phyloP scores from a whole-genome alignment of 2,888 invertebrate species.

The Zonitis immaculata region DNA sequence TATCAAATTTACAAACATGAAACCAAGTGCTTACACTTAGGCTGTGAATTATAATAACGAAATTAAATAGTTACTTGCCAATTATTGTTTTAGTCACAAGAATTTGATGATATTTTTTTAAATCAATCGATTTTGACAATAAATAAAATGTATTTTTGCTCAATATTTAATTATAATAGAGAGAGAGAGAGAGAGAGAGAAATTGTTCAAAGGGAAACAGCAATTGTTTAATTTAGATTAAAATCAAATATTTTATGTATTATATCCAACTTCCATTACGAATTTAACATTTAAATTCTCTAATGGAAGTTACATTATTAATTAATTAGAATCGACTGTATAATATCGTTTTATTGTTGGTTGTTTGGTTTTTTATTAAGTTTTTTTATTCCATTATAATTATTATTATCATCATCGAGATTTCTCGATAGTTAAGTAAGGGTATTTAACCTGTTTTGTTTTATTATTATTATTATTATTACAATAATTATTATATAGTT shows the following conservation, averaged over 20 bases:
- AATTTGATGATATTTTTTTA: neutral
- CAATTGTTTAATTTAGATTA: slow-evolving; percentile 2
- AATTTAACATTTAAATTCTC: slow-evolving; percentile 20
- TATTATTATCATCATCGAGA: slow-evolving; percentile 12
- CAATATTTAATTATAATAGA: slow-evolving; percentile 16
- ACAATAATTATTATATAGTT: slow-evolving; percentile 8
- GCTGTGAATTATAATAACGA: slow-evolving; percentile 6
- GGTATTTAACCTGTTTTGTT: slow-evolving; percentile 20
- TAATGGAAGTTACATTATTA: slow-evolving; percentile 1
- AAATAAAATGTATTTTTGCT: slow-evolving; percentile 18
- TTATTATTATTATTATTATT: slow-evolving; percentile 3
- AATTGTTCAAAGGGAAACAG: too few species aligned
- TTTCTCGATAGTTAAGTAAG: slow-evolving; percentile 16
- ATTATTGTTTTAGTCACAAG: neutral
- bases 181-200: too few species aligned
- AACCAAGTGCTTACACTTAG: slow-evolving; percentile 8
- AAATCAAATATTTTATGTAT: neutral
- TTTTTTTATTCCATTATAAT: neutral
- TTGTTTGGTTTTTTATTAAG: slow-evolving; percentile 10
- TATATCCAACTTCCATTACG: neutral
- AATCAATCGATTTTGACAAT: slow-evolving; percentile 7
- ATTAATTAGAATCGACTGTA: neutral
- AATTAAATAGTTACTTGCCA: slow-evolving; percentile 13
- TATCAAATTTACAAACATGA: neutral
- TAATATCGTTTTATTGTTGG: slow-evolving; percentile 12